Conservation (phyloP, 2,797 vertebrate species). For the Melanotaenia nigrans region DNA sequence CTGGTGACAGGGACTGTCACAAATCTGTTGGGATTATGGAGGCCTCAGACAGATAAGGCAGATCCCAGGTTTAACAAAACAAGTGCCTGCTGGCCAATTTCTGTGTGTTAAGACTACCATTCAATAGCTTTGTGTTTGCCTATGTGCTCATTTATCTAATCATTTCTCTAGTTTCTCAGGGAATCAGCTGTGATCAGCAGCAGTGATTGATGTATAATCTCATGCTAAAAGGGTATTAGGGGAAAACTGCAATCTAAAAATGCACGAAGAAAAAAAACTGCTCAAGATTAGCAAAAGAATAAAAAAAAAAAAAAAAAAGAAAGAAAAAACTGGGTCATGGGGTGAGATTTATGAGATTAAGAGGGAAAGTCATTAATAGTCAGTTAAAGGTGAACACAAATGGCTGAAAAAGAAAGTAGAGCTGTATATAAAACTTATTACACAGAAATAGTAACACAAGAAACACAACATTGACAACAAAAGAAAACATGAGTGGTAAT, state of each 20-base stretch:
- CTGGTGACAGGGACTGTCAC: slow-evolving; percentile 44
- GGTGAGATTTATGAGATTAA: slow-evolving; percentile 57
- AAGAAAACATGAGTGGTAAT: slow-evolving; percentile 20
- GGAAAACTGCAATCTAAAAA: slow-evolving; percentile 6
- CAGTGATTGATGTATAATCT: slow-evolving; percentile 45
- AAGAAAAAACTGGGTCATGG: slow-evolving; percentile 47
- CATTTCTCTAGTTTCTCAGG: slow-evolving; percentile 12
- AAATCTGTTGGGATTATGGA: slow-evolving; percentile 80
- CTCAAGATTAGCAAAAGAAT: slow-evolving; percentile 30
- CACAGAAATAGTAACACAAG: slow-evolving; percentile 10
- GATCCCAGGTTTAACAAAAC: slow-evolving; percentile 34
- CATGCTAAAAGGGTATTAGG: slow-evolving; percentile 18
- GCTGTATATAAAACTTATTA: slow-evolving; percentile 29
- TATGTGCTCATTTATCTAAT: slow-evolving; percentile 15
- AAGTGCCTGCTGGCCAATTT: slow-evolving; percentile 20
- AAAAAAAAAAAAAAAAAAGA: background rate
- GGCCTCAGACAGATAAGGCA: slow-evolving; percentile 34
- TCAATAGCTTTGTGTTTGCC: slow-evolving; percentile 58
- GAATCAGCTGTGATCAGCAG: slow-evolving; percentile 14
- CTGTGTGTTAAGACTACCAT: slow-evolving; percentile 22
- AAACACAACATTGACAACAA: slow-evolving; percentile 11
- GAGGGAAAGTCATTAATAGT: slow-evolving; percentile 29
- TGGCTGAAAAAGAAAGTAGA: slow-evolving; percentile 19
- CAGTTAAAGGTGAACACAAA: slow-evolving; percentile 34
- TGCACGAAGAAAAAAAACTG: slow-evolving; percentile 41